Evolutionary conservation across 2,113 vertebrate genomes (phyloP), one percentile per base, ranked within the genome.

Genomic region (Corythoichthys haematopterus): DNA sequence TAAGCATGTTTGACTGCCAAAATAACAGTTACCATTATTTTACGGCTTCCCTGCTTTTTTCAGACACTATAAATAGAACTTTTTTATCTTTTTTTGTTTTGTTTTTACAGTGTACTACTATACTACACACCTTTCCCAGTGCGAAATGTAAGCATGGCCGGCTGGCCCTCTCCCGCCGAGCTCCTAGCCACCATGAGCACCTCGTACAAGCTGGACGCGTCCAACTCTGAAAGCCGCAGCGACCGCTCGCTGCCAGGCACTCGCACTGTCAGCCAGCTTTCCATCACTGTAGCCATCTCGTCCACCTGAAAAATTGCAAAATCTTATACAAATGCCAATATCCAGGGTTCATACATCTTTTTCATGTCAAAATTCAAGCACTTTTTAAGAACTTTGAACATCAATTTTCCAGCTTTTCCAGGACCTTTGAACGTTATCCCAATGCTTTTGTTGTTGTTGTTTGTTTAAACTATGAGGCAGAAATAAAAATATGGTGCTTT

Each of bases 61-160:
- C 9, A 43, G 9, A 43, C 40, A 43, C 6, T 43, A 43, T 28
- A 28, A 28, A 28, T 28, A 28, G 20, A 43, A 43, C 40, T 43
- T 43, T 8, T 43, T 8, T 7, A 43, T 43, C 6, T 7, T 43
- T 43, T 43, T 43, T 7, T 1, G 40, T 43, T 43, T 43, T 43
- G 6, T 43, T 43, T 6, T 6, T 6, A 3, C 3, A 3, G 40
- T 43, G 10, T 13, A 50, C 12, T 50, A 50, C 47, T 50, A 14
- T 13, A 4, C 13, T 13, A 35, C 28, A 85, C 56, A 97, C 97
- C 97, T 86, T 94, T 98, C 89, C 95, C 95, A 1, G 97, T 99
- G 64, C 97, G 94, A 75, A 99, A 99, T 0, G 97, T 99, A 50
- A 99, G 94, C 97, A 99, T 98, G 70, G 97, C 96, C 0, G 96